A percentile compares a stretch with the other conserved stretches of the same genome.
These are phyloP conservation scores for Agrochola circellaris DNA, from an alignment of 2,888 invertebrate species.

Conservation along the genomic window DNA sequence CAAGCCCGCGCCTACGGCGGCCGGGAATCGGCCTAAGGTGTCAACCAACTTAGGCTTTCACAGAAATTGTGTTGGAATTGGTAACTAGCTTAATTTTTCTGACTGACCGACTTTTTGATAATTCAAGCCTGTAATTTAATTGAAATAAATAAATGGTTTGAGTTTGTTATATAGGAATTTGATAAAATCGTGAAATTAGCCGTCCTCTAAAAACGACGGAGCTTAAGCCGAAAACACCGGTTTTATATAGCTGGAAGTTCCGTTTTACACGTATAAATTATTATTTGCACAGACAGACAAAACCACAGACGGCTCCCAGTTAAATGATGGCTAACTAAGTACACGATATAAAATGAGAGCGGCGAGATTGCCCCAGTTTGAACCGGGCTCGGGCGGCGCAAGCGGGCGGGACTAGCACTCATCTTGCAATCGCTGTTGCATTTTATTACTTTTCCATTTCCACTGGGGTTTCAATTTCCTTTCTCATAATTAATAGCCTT, in stretches of 20 bases:
- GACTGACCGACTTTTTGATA: not conserved
- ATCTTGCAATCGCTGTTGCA: conserved; percentile 89
- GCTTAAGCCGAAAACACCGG: conserved; percentile 10
- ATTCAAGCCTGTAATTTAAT: not conserved
- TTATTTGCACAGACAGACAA: conserved; percentile 32
- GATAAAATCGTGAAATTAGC: conserved; percentile 13
- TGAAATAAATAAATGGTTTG: not conserved
- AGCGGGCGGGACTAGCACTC: conserved; percentile 76
- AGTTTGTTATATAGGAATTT: no score
- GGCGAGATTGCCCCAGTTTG: conserved; percentile 74
- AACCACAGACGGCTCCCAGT: conserved; percentile 43
- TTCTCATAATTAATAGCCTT: conserved; percentile 90
- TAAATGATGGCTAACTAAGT: conserved; percentile 59
- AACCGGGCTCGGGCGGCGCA: conserved; percentile 63
- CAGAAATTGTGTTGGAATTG: not conserved
- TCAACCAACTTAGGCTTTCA: not conserved
- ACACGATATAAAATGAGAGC: conserved; percentile 58
- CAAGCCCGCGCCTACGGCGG: no score
- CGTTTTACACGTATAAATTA: conserved; percentile 37
- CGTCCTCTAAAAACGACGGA: not conserved
- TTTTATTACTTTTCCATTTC: conserved; percentile 91
- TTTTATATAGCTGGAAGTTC: conserved; percentile 4
- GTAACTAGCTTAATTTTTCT: not conserved
- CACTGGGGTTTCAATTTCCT: conserved; percentile 90
- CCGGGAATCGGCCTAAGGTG: no score